Evolutionary conservation across 2,888 invertebrate genomes (phyloP), one percentile per base, ranked within the genome.

Genomic region (Orgyia antiqua): DNA sequence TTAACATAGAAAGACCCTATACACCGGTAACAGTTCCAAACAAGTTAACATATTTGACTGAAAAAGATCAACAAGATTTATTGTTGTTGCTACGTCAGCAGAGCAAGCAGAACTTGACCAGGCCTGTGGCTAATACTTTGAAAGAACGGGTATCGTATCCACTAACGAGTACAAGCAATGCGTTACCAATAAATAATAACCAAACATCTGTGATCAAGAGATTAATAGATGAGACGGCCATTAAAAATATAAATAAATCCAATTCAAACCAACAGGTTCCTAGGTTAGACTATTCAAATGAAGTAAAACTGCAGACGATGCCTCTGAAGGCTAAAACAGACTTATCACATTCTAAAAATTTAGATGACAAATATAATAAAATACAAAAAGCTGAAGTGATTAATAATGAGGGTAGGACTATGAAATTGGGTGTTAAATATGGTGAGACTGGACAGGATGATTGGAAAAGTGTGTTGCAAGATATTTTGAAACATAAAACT

Each of bases 391-490:
- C 36, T 11, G 39, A 42, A 39, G 31, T 36, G 12, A 33, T 37
- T 15, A 40, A 43, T 6, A 34, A 18, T 29, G 40, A 42, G 13
- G 24, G 26, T 29, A 53, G 36, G 26, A 41, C 17, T 11, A 20
- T 7, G 8, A 33, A 36, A 6, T 23, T 11, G 2, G 23, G 10
- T 1, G 23, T 23, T 23, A 23, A 19, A 19, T 20, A 11, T 6
- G 32, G 21, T 2, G 2, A 18, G 10, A 7, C 5, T 25, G 33
- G 33, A 13, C 35, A 39, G 28, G 50, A 39, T 10, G 75, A 80
- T 42, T 83, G 83, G 83, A 61, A 71, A 41, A 62, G 57, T 26
- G 86, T 86, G 4, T 65, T 84, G 65, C 60, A 76, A 40, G 76
- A 65, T 25, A 42, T 86, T 29, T 48, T 66, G 27, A 66, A 76